These are phyloP conservation scores for Ciconia maguari DNA, from an alignment of 2,113 vertebrate species.

Conservation along the genomic window DNA sequence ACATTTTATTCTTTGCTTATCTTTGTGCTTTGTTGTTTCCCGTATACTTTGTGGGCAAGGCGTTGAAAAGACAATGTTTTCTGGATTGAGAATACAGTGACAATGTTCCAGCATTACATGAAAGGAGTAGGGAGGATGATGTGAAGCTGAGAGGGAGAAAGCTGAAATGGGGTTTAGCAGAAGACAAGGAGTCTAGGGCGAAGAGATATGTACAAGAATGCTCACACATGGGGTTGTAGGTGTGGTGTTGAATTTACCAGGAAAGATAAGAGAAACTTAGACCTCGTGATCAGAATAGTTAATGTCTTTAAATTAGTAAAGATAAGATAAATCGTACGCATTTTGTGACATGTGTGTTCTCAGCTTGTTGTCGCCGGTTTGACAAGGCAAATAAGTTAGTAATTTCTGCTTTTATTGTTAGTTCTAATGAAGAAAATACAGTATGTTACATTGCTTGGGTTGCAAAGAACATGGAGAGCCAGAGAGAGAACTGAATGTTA, in stretches of 20 bases:
- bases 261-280: not conserved
- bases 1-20: not conserved
- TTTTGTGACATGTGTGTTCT: not conserved
- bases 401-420: not conserved
- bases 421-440: not conserved
- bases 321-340: not conserved
- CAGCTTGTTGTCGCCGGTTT: not conserved
- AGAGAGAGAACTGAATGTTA: not conserved
- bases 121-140: not conserved
- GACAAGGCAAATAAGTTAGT: not conserved
- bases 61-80: not conserved
- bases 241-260: not conserved
- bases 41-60: not conserved
- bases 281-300: not conserved
- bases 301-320: not conserved
- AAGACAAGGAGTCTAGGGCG: not conserved
- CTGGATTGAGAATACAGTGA: not conserved
- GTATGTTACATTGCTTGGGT: not conserved
- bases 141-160: not conserved
- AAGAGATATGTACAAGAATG: not conserved
- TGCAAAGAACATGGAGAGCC: not conserved
- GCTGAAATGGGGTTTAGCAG: not conserved
- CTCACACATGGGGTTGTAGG: not conserved
- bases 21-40: not conserved
- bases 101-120: not conserved